Percentiles rank a stretch among this genome's conserved stretches.
These are phyloP conservation scores for Stigmatopora argus DNA, from an alignment of 2,113 vertebrate genomes.

Conservation along the genomic window DNA sequence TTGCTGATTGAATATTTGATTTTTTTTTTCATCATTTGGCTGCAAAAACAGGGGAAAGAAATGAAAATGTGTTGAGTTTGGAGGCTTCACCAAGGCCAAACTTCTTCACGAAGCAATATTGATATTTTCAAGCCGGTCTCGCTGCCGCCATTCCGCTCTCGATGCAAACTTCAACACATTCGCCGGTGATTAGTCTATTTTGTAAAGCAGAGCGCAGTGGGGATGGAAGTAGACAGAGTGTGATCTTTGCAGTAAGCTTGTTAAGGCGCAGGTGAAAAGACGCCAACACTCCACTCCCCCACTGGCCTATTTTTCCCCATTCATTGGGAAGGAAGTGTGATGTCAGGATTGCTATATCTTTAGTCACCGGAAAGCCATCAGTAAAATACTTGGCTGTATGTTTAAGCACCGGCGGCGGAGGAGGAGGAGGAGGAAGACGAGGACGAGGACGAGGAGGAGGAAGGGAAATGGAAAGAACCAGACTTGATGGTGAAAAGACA, in stretches of 20 bases:
- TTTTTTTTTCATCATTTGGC: background rate
- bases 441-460: constrained; percentile 3
- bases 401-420: constrained; percentile 21
- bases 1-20: constrained; percentile 10
- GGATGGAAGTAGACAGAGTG: constrained; percentile 17
- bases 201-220: constrained; percentile 24
- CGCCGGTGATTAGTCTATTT: constrained; percentile 30
- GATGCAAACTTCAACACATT: constrained; percentile 11
- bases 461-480: constrained; percentile 47
- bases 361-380: constrained; percentile 34
- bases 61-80: background rate
- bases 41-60: constrained; percentile 19
- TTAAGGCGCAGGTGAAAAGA: constrained; percentile 24
- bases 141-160: constrained; percentile 10
- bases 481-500: constrained; percentile 36
- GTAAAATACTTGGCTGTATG: constrained; percentile 26
- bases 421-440: background rate
- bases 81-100: constrained; percentile 24
- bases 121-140: background rate
- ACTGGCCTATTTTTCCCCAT: constrained; percentile 43
- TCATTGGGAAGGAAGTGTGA: constrained; percentile 33
- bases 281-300: constrained; percentile 37
- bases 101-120: constrained; percentile 30
- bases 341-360: constrained; percentile 27
- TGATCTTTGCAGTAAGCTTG: constrained; percentile 4